Percentiles rank a stretch among this genome's conserved stretches.
phyloP scores from a whole-genome alignment of 2,888 invertebrate genomes.

The Osmoderma eremita region DNA sequence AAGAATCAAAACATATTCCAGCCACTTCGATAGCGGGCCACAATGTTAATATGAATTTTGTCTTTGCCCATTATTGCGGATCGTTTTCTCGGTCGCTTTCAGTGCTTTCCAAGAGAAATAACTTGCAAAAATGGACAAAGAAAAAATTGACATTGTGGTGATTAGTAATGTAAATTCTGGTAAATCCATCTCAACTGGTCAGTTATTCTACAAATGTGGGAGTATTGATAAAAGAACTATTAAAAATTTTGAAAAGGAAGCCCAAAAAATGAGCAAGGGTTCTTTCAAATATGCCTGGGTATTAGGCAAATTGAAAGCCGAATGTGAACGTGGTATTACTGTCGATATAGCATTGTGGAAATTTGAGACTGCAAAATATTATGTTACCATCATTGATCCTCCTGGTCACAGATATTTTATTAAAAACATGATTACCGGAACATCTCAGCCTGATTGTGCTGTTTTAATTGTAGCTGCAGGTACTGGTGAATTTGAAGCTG shows the following conservation, averaged over 20 bases:
- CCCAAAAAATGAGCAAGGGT: slow-evolving; percentile 97
- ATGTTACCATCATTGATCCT: slow-evolving; percentile 98
- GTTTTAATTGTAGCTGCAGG: slow-evolving; percentile 97
- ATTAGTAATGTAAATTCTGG: slow-evolving; percentile 99
- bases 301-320: slow-evolving; percentile 97
- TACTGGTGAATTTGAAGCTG: slow-evolving; percentile 98
- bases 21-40: too few relatives aligned
- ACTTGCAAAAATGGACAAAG: slow-evolving; percentile 82
- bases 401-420: slow-evolving; percentile 99
- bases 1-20: too few relatives aligned
- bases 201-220: slow-evolving; percentile 99
- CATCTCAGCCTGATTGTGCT: slow-evolving; percentile 93
- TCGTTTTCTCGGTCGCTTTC: slow-evolving; percentile 57
- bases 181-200: slow-evolving; percentile 95
- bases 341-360: slow-evolving; percentile 98
- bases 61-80: too few relatives aligned
- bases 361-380: slow-evolving; percentile 93
- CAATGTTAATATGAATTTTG: too few relatives aligned
- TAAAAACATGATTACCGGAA: slow-evolving; percentile 99
- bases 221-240: slow-evolving; percentile 99
- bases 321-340: slow-evolving; percentile 97
- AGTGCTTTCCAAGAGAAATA: slow-evolving; percentile 49
- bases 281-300: slow-evolving; percentile 99
- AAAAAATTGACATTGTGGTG: slow-evolving; percentile 98
- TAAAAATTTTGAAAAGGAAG: slow-evolving; percentile 99